These are phyloP conservation scores for Drosophila bocki DNA, from an alignment of 1,140 invertebrate species.

Conservation along the genomic window DNA sequence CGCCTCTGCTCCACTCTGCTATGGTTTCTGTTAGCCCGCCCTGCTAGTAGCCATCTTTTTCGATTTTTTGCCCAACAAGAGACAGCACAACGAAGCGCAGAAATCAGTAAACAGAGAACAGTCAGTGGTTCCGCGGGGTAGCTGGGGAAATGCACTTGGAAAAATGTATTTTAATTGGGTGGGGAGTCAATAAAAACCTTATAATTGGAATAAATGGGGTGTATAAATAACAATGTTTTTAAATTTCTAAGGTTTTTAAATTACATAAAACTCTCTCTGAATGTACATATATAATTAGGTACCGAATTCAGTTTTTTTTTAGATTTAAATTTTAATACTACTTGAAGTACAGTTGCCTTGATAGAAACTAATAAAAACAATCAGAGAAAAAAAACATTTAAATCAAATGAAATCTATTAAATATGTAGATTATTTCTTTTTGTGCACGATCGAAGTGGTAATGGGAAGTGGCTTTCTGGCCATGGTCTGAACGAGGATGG, in stretches of 20 bases:
- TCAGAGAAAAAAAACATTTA: not conserved
- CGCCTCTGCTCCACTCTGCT: constrained; percentile 45
- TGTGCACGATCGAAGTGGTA: constrained; percentile 35
- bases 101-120: constrained; percentile 28
- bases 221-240: not conserved
- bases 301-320: not conserved
- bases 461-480: constrained; percentile 35
- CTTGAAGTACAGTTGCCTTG: not conserved
- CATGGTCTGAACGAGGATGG: constrained; percentile 45
- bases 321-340: too few relatives aligned
- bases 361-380: not conserved
- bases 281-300: not conserved
- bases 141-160: constrained; percentile 13
- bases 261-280: not conserved
- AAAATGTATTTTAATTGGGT: not conserved
- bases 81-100: constrained; percentile 28
- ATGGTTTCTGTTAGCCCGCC: constrained; percentile 81
- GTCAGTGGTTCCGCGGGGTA: not conserved
- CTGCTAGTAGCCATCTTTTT: constrained; percentile 84
- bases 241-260: not conserved
- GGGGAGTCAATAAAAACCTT: not conserved
- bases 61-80: constrained; percentile 72
- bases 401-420: not conserved
- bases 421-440: constrained; percentile 5
- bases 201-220: not conserved